A percentile compares a stretch with the other conserved stretches of the same genome.
phyloP scores from a whole-genome alignment of 2,113 vertebrate genomes.

The Corythaixoides concolor region DNA sequence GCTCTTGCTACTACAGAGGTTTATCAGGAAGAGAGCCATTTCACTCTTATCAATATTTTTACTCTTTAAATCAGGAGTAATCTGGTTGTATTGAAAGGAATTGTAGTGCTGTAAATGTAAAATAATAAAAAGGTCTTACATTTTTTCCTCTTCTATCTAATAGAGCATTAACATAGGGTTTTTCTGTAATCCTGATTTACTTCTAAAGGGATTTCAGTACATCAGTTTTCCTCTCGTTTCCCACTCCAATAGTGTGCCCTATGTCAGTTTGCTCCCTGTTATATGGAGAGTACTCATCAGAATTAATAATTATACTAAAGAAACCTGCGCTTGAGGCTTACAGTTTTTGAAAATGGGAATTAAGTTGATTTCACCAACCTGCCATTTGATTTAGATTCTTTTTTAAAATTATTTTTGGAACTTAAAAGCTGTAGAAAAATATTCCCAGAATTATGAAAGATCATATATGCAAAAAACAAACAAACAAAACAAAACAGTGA shows the following conservation, averaged over 20 bases:
- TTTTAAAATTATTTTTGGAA: not conserved
- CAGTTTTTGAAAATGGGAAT: not conserved
- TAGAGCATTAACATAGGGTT: not conserved
- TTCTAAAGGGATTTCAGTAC: not conserved
- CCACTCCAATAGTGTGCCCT: not conserved
- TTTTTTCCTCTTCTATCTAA: not conserved
- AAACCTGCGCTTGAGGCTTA: not conserved
- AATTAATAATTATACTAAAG: not conserved
- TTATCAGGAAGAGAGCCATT: not conserved
- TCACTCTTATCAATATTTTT: not conserved
- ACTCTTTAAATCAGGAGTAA: not conserved
- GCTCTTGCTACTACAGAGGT: not conserved
- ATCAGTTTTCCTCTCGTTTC: not conserved
- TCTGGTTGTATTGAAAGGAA: not conserved
- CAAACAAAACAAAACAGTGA: no score
- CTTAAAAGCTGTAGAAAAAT: not conserved
- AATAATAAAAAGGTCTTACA: not conserved
- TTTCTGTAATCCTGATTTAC: not conserved
- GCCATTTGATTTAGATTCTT: not conserved
- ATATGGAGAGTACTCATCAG: not conserved
- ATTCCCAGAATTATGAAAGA: not conserved
- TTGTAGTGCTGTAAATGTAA: not conserved
- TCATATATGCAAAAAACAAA: not conserved
- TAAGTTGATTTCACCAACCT: not conserved
- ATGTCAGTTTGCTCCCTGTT: not conserved